Evolutionary conservation across 2,113 vertebrate species (phyloP), one percentile per base, ranked within the genome.

Genomic region (Pyrgilauda ruficollis): DNA sequence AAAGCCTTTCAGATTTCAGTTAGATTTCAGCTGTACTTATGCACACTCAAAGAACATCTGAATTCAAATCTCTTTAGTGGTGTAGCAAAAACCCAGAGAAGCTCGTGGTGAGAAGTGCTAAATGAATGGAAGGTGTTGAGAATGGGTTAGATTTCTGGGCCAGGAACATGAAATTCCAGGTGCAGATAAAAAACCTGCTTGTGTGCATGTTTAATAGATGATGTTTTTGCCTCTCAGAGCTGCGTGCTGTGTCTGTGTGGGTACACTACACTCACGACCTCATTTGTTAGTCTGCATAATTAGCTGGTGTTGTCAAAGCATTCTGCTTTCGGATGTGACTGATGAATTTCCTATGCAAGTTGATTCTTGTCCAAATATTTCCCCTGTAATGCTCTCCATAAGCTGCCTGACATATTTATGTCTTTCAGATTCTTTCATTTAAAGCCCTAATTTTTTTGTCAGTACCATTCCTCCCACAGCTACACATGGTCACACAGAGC

Each of bases 331-430:
- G 1, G 87, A 91, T 72, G 58, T 53, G 74, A 76, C 81, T 79
- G 89, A 68, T 84, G 74, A 79, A 80, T 94, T 93, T 93, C 89
- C 67, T 58, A 14, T 62, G 72, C 93, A 23, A 76, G 91, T 67
- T 95, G 93, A 85, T 91, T 95, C 91, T 85, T 87, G 81, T 82
- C 70, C 84, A 95, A 55, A 62, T 93, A 39, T 92, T 91, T 93
- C 33, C 87, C 26, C 50, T 24, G 5, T 72, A 41, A 82, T 76
- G 53, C 69, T 87, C 46, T 81, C 80, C 62, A 28, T 74, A 66
- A 94, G 68, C 39, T 92, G 75, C 73, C 66, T 89, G 77, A 73
- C 2, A 2, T 37, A 37, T 66, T 89, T 37, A 50, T 72, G 47
- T 66, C 76, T 74, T 84, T 81, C 52, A 44, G 52, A 89, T 82